phyloP scores from a whole-genome alignment of 2,797 vertebrate genomes.

The Brotula barbata region DNA sequence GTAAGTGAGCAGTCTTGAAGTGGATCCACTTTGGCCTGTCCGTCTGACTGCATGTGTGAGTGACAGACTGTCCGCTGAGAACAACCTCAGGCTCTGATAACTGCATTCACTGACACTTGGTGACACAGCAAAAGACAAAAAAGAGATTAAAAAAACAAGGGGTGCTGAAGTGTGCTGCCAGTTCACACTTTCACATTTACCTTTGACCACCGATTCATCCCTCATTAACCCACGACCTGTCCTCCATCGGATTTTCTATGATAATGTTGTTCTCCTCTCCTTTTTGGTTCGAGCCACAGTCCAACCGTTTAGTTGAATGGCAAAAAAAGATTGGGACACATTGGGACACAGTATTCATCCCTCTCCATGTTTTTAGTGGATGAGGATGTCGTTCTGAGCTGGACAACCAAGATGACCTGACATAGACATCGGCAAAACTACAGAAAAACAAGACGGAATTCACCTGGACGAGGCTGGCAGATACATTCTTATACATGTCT shows the following conservation, averaged over 20 bases:
- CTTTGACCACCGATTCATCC: constrained; percentile 3
- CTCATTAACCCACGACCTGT: neutral
- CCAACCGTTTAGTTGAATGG: constrained; percentile 5
- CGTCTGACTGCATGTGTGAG: constrained; percentile 29
- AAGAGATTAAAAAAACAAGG: constrained; percentile 19
- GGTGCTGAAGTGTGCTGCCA: neutral
- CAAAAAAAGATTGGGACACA: neutral
- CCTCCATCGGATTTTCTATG: neutral
- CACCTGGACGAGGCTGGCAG: neutral
- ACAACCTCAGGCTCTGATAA: constrained; percentile 45
- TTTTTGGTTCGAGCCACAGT: too few relatives aligned
- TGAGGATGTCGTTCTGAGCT: neutral
- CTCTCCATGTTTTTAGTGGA: too few relatives aligned
- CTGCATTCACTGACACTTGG: constrained; percentile 29
- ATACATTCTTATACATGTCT: too few relatives aligned
- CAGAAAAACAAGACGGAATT: neutral
- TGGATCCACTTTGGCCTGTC: constrained; percentile 44
- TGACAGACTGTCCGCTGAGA: constrained; percentile 22
- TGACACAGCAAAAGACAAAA: constrained; percentile 19
- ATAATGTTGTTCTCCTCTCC: constrained; percentile 5
- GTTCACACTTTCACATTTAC: neutral
- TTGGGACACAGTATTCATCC: too few relatives aligned
- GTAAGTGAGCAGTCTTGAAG: constrained; percentile 24
- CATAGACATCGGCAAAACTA: too few relatives aligned
- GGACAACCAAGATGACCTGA: neutral